Conservation (phyloP, 2,888 invertebrate species). For the Coelinius sp. region DNA sequence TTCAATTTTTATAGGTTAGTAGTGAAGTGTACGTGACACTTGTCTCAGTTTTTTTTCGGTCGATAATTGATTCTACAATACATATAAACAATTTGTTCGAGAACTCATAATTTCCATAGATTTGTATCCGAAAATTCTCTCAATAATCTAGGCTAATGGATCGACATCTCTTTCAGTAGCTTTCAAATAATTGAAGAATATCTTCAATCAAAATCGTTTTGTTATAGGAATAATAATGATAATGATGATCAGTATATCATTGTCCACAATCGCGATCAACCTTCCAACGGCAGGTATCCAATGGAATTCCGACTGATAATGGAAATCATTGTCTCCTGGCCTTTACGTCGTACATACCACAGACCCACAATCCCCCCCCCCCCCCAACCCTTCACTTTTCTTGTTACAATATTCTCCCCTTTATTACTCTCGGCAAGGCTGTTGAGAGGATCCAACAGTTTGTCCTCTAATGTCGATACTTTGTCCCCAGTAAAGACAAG, state of each 20-base stretch:
- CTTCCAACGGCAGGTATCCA: conserved; percentile 34
- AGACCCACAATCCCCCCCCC: not conserved
- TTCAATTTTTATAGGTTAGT: too few relatives aligned
- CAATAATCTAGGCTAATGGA: too few relatives aligned
- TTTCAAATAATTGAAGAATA: too few relatives aligned
- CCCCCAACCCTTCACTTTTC: not conserved
- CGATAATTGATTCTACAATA: too few relatives aligned
- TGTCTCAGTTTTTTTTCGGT: too few relatives aligned
- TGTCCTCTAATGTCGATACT: conserved; percentile 33
- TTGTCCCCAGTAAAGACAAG: conserved; percentile 48
- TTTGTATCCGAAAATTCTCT: too few relatives aligned
- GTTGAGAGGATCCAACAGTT: not conserved
- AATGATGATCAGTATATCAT: conserved; percentile 13
- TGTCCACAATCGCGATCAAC: conserved; percentile 41
- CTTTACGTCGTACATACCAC: conserved; percentile 44
- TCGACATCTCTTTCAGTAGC: too few relatives aligned
- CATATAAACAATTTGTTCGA: too few relatives aligned
- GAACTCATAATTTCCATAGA: too few relatives aligned
- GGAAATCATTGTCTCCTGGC: conserved; percentile 52
- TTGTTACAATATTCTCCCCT: not conserved
- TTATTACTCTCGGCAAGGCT: not conserved
- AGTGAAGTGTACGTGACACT: too few relatives aligned
- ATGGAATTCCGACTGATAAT: conserved; percentile 24
- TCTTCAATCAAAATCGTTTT: too few relatives aligned
- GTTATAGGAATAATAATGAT: conserved; percentile 24